Base-by-base conservation (phyloP, 2,113 vertebrate genomes). In the Hypomesus transpacificus region DNA sequence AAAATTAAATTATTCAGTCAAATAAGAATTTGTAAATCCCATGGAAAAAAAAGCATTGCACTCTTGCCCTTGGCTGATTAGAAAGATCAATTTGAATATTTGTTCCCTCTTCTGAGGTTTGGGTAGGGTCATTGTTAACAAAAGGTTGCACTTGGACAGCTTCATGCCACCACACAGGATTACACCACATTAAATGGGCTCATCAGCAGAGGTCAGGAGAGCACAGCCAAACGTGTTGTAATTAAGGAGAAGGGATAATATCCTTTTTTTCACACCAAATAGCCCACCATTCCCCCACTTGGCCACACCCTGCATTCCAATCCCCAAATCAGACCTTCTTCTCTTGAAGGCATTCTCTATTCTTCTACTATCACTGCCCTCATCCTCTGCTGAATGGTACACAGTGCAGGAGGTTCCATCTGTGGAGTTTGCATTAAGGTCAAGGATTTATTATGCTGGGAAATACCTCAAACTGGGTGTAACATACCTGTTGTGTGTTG, bases 181-280 rank as follows among this genome's bases (percentile, higher is more conserved):
- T 73, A 76, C 62, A 73, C 46, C 24, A 62, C 60, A 68, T 70
- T 75, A 70, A 51, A 80, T 16, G 61, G 18, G 53, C 52, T 64
- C 64, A 71, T 75, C 73, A 60, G 77, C 8, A 2, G 61, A 63
- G 74, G 74, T 76, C 66, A 66, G 58, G 53, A 39, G 62, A 60
- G 56, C 50, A 57, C 64, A 58, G 46, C 18, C 59, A 59, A 54
- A 31, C 22, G 31, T 28, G 46, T 62, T 60, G 60, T 73, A 51
- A 76, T 80, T 73, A 75, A 59, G 21, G 66, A 65, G 24, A n/a
- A 58, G 16, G n/a, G 17, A 70, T 26, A n/a, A 64, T 39, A 34
- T 53, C 72, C 66, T 14, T 74, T 17, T 46, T 57, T 11, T 39
- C 21, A 18, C 20, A 61, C 39, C 69, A 54, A 46, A 61, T 70